Base-by-base conservation (phyloP, 2,888 invertebrate genomes). In the Stratiomys singularior region DNA sequence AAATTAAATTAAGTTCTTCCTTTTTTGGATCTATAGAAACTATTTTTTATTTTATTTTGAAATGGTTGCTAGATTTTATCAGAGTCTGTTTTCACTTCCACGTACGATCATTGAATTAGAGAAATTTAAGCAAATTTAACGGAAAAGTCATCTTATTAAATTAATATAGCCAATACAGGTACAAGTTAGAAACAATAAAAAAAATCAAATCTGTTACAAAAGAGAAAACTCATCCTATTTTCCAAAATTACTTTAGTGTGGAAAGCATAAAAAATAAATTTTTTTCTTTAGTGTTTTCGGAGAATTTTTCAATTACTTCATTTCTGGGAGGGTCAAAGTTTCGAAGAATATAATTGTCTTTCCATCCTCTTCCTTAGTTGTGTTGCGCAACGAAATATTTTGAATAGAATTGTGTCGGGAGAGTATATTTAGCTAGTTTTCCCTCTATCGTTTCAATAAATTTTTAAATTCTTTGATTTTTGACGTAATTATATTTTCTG, bases 201-300 rank as follows among this genome's bases (percentile, higher is more conserved):
- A 44, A 52, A n/a, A 13, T 52, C 52, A 52, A 60, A 60, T 60
- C 58, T 23, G 23, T 60, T 25, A 60, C 58, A 44, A 28, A 28
- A 64, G n/a, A 30, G 44, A 44, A 67, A 67, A 67, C 67, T 67
- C 67, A 21, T 44, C 44, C 18, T 37, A n/a, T n/a, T 67, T 67
- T 23, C n/a, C 15, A 67, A 67, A 67, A 44, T 67, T 67, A 44
- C 5, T 71, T 25, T 52, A 71, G 69, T 52, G 25, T 27, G 52
- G 69, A 71, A 71, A 72, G 46, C 27, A 72, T 72, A 27, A 56
- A 56, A 72, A 72, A 52, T 52, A 56, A 72, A 72, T 28, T 44
- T 30, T 15, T 69, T 56, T 52, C 27, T 69, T 47, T 47, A 13
- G 11, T 25, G 37, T 52, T 52, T 28, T 11, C 28, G 56, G n/a